Conservation (phyloP, 1,140 invertebrate genomes). For the Nephila pilipes region DNA sequence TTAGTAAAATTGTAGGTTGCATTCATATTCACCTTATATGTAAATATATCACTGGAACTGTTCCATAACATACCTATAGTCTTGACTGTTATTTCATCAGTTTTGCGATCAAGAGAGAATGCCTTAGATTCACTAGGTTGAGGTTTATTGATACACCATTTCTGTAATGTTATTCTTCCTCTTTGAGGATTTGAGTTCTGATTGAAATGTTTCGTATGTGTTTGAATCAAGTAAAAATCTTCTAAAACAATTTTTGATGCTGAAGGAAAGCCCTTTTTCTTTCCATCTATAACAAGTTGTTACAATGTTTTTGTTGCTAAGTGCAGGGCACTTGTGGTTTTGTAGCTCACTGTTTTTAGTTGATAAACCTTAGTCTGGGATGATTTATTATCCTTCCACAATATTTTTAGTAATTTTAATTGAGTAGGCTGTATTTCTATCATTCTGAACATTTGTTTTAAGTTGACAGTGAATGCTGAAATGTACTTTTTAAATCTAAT, state of each 20-base stretch:
- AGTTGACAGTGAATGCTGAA: constrained; percentile 77
- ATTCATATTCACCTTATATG: too few species aligned
- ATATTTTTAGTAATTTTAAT: constrained; percentile 78
- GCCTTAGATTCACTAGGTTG: too few species aligned
- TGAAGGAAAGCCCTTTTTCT: constrained; percentile 25
- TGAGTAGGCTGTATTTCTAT: constrained; percentile 80
- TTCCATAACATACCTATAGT: too few species aligned
- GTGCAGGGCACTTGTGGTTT: too few species aligned
- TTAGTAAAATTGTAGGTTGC: too few species aligned
- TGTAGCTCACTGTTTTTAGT: constrained; percentile 79
- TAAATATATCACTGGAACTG: too few species aligned
- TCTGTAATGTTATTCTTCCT: too few species aligned
- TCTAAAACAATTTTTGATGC: neutral
- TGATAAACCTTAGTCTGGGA: constrained; percentile 78
- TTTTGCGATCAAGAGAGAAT: too few species aligned
- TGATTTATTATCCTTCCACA: constrained; percentile 78
- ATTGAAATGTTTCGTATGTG: neutral
- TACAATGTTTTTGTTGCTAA: too few species aligned
- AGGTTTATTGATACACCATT: too few species aligned
- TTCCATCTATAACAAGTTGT: too few species aligned
- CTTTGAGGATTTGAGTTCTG: neutral
- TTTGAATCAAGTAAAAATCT: constrained; percentile 2
- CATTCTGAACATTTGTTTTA: constrained; percentile 78
- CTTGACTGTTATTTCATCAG: too few species aligned
- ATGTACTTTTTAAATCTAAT: constrained; percentile 69